These are phyloP conservation scores for Zelostemma sp. DNA, from an alignment of 1,140 invertebrate genomes.

Conservation along the genomic window DNA sequence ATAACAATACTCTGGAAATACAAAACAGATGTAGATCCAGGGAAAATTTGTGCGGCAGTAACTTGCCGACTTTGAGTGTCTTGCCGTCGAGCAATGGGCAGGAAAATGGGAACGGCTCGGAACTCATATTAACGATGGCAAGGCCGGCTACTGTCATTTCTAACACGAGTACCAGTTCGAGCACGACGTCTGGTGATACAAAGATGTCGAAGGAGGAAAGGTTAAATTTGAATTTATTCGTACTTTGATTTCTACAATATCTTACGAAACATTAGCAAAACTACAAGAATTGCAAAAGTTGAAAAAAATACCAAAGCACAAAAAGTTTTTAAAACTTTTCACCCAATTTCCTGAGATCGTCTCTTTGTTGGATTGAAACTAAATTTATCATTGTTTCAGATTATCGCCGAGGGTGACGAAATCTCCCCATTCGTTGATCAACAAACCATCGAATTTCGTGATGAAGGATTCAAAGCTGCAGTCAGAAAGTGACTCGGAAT, in stretches of 20 bases:
- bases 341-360: too few species aligned
- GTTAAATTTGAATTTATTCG: constrained; percentile 65
- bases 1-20: constrained; percentile 65
- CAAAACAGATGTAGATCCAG: constrained; percentile 69
- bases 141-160: constrained; percentile 81
- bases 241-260: too few species aligned
- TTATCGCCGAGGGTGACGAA: constrained; percentile 70
- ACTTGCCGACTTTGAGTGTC: constrained; percentile 61
- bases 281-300: too few species aligned
- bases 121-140: constrained; percentile 80
- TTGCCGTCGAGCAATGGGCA: constrained; percentile 56
- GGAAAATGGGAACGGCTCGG: constrained; percentile 67
- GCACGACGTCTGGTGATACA: constrained; percentile 73
- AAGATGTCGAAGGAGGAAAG: constrained; percentile 74
- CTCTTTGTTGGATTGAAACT: too few species aligned
- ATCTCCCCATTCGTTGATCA: constrained; percentile 58
- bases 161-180: constrained; percentile 75
- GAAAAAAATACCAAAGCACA: too few species aligned
- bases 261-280: too few species aligned
- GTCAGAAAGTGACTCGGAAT: constrained; percentile 53
- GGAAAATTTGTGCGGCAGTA: constrained; percentile 70
- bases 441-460: constrained; percentile 50
- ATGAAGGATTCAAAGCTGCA: constrained; percentile 57
- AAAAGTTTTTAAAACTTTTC: too few species aligned
- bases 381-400: constrained; percentile 48